phyloP scores from a whole-genome alignment of 2,113 vertebrate species.

The Podiceps cristatus region DNA sequence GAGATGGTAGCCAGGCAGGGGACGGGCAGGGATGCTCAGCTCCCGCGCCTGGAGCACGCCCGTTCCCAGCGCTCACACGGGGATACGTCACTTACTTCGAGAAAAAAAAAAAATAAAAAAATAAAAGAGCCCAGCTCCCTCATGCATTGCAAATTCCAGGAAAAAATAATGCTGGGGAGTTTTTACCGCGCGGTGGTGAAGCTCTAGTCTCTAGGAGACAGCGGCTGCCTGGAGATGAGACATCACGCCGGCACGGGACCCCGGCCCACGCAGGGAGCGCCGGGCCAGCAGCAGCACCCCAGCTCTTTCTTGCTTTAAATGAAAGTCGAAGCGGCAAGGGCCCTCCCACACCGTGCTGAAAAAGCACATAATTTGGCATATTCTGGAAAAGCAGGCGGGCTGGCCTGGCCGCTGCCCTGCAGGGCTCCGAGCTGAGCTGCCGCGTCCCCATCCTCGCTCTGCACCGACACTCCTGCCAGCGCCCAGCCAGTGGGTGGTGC shows the following conservation, averaged over 20 bases:
- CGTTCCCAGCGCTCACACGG: neutral
- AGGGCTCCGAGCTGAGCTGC: neutral
- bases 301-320: neutral
- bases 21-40: neutral
- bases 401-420: neutral
- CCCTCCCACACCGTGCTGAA: neutral
- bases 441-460: accelerated
- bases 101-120: neutral
- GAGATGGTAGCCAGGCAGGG: neutral
- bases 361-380: slow-evolving; percentile 29
- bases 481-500: accelerated
- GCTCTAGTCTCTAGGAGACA: slow-evolving; percentile 59
- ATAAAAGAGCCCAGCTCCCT: neutral
- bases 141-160: slow-evolving; percentile 50
- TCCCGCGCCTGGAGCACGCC: neutral
- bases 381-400: slow-evolving; percentile 24
- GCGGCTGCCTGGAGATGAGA: slow-evolving; percentile 43
- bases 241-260: slow-evolving; percentile 11
- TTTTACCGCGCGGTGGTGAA: neutral
- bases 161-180: slow-evolving; percentile 30
- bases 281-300: neutral
- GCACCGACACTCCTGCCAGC: neutral
- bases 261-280: neutral
- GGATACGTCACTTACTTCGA: slow-evolving; percentile 21
- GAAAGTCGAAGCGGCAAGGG: neutral